Evolutionary conservation across 1,140 invertebrate genomes (phyloP), one percentile per base, ranked within the genome.

Genomic region (Leptonema lineaticorne): DNA sequence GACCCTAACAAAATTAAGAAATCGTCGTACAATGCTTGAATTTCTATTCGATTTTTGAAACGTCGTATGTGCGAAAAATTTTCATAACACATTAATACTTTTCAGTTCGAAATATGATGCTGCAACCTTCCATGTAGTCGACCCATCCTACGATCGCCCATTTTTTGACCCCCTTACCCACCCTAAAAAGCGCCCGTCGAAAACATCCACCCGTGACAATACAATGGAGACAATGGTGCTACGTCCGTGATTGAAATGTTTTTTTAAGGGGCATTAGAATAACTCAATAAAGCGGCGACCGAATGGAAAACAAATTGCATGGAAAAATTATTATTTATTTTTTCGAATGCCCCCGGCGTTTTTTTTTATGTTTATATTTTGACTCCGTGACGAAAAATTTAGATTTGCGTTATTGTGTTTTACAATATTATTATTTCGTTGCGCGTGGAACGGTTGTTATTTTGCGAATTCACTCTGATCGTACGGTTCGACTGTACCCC

Each of bases 221-320:
- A 57, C 48, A 57, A 57, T 57, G 58, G 41, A 62, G 60, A 73
- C 71, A 70, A 73, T 73, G 62, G 63, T 37, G 62, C 64, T 68
- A 45, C 62, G 53, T 64, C 46, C 62, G 68, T 73, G 71, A 73
- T 73, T 73, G 71, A 73, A 73, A 73, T 68, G 71, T 73, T 73
- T 73, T 71, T 69, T 69, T 69, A 73, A 73, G 70, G 41, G 68
- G 71, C 65, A 73, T 73, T 73, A 73, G 65, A 73, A 73, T 73
- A 73, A 73, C 66, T 69, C 68, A 56, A 73, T 73, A 73, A 73
- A 33, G 71, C 56, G 18, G 37, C 57, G 45, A 68, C 68, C 68
- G 70, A 73, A 73, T 73, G 71, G 68, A 73, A 73, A 73, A 73
- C 71, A 73, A 73, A 73, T 73, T 73, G 71, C 71, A 69, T 57